Evolutionary conservation across 2,797 vertebrate genomes (phyloP).

Genomic region (Mormyrus hasselquistii): DNA sequence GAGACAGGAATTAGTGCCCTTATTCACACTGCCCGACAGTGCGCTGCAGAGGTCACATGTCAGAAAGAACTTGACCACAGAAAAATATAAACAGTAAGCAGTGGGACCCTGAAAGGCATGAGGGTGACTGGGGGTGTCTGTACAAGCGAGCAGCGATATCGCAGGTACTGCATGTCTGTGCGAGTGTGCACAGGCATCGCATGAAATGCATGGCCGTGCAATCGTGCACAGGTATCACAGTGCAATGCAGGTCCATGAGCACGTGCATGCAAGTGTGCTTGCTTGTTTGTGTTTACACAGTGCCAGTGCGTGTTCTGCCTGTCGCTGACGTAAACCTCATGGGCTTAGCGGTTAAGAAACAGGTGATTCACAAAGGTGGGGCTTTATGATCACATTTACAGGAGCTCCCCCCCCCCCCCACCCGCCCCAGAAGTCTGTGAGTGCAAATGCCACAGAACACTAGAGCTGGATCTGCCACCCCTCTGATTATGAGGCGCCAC

Average conservation of each 20-base stretch:
- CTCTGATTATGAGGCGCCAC: not conserved
- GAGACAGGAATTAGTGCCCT: conserved; percentile 30
- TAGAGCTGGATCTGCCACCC: not conserved
- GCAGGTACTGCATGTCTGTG: not conserved
- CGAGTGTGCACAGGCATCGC: not conserved
- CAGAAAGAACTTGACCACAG: not conserved
- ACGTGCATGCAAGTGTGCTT: not conserved
- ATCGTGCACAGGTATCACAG: not conserved
- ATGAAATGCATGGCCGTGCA: not conserved
- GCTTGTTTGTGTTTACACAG: not conserved
- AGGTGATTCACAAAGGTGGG: not conserved
- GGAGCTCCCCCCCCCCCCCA: not conserved
- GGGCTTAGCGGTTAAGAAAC: not conserved
- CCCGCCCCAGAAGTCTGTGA: not conserved
- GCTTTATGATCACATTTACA: not conserved
- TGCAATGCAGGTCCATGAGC: not conserved
- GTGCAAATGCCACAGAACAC: not conserved
- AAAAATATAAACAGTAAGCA: not conserved
- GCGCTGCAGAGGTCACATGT: too few species aligned
- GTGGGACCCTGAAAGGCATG: not conserved
- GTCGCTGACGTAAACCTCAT: not conserved
- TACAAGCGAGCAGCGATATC: not conserved
- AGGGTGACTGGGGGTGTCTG: not conserved
- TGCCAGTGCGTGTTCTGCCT: not conserved
- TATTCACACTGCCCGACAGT: conserved; percentile 23